Evolutionary conservation across 2,797 vertebrate species (phyloP).

Genomic region (Dendrocincla tyrannina): DNA sequence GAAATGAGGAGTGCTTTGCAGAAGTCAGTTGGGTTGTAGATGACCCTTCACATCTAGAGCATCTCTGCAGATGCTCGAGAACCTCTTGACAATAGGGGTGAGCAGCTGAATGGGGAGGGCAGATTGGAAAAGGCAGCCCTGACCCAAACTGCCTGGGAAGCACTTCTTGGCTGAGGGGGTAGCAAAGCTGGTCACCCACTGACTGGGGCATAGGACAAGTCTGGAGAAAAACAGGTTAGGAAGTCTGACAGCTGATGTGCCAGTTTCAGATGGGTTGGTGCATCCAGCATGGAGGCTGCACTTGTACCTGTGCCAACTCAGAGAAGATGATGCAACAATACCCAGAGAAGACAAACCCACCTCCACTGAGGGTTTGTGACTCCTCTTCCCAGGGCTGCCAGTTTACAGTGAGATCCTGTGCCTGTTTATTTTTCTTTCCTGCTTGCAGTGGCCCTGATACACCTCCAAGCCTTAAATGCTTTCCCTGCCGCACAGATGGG

Average conservation of each 20-base stretch:
- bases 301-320: not conserved
- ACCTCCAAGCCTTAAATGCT: slow-evolving; percentile 16
- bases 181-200: not conserved
- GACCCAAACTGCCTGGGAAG: not conserved
- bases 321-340: not conserved
- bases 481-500: slow-evolving; percentile 8
- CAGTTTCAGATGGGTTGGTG: not conserved
- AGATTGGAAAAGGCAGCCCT: not conserved
- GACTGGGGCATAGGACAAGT: not conserved
- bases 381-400: not conserved
- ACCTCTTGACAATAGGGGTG: not conserved
- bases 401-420: not conserved
- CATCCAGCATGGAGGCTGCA: not conserved
- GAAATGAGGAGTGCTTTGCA: not conserved
- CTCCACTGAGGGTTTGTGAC: fast-evolving
- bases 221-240: not conserved
- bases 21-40: not conserved
- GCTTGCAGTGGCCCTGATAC: slow-evolving; percentile 46
- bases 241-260: not conserved
- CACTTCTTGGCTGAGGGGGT: not conserved
- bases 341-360: not conserved
- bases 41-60: not conserved
- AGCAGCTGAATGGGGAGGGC: not conserved
- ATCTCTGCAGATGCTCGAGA: not conserved
- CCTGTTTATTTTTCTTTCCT: slow-evolving; percentile 47